Conservation (phyloP, 2,797 vertebrate genomes). For the Spinus pinus region DNA sequence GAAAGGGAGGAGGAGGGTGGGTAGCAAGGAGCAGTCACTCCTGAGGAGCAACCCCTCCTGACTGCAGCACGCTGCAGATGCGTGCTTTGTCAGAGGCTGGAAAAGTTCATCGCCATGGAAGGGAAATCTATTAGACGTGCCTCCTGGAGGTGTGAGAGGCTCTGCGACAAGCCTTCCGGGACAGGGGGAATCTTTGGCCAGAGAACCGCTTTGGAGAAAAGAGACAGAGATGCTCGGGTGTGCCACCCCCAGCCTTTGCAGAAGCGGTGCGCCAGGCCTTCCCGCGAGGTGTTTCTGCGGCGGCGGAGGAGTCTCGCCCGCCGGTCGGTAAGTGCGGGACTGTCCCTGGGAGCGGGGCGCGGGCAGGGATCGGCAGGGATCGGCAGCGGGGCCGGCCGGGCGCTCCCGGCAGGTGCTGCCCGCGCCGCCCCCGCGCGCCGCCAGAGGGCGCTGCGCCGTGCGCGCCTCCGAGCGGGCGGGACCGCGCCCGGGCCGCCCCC, state of each 20-base stretch:
- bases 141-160: not conserved
- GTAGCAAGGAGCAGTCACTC: not conserved
- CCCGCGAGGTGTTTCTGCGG: not conserved
- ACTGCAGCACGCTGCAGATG: no score
- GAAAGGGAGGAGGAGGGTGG: not conserved
- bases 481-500: no score
- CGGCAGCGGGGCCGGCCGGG: accelerated
- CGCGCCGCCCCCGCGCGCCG: not conserved
- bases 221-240: not conserved
- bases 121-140: not conserved
- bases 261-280: accelerated
- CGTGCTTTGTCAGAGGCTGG: not conserved
- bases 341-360: not conserved
- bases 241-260: not conserved
- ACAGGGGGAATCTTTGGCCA: not conserved
- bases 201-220: not conserved
- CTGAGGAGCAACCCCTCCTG: not conserved
- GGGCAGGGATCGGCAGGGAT: not conserved
- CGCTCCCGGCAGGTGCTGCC: not conserved
- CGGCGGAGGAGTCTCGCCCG: not conserved
- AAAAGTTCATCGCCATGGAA: not conserved
- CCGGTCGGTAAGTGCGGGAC: accelerated
- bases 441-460: slow-evolving; percentile 12
- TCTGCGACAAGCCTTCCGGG: not conserved
- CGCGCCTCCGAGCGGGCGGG: not conserved